Conservation (phyloP, 2,797 vertebrate species). For the Leucoraja ocellata region DNA sequence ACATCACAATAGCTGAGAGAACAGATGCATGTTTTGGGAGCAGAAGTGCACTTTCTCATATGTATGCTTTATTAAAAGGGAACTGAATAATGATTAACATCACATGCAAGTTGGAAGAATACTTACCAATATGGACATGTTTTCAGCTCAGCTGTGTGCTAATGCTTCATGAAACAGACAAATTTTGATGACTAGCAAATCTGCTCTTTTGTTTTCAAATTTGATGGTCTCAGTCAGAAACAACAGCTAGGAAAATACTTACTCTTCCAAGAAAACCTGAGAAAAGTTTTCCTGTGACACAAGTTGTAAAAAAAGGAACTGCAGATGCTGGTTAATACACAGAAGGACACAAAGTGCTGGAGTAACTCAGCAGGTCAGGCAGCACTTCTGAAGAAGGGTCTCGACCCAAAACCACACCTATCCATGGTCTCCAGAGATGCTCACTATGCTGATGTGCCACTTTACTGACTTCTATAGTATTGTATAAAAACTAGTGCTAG, state of each 20-base stretch:
- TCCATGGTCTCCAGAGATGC: too few species aligned
- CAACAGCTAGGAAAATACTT: neutral
- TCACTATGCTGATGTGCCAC: too few species aligned
- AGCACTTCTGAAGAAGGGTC: too few species aligned
- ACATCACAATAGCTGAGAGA: conserved; percentile 2
- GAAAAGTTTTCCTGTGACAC: neutral
- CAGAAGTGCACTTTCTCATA: conserved; percentile 7
- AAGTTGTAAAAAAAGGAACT: neutral
- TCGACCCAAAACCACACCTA: too few species aligned
- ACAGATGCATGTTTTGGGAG: conserved; percentile 8
- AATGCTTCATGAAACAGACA: conserved; percentile 11
- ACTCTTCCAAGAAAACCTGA: neutral
- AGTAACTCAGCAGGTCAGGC: too few species aligned
- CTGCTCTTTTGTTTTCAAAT: conserved; percentile 17
- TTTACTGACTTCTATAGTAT: too few species aligned
- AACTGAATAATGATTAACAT: conserved; percentile 13
- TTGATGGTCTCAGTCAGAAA: neutral
- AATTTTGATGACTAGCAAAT: conserved; percentile 22
- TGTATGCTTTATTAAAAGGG: conserved; percentile 6
- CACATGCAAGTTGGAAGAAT: neutral
- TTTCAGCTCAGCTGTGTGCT: neutral
- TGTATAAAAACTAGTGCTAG: too few species aligned
- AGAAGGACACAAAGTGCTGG: too few species aligned
- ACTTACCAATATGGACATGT: neutral
- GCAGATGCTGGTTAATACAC: too few species aligned